Conservation (phyloP, 1,140 invertebrate genomes). For the Drosophila setifemur region DNA sequence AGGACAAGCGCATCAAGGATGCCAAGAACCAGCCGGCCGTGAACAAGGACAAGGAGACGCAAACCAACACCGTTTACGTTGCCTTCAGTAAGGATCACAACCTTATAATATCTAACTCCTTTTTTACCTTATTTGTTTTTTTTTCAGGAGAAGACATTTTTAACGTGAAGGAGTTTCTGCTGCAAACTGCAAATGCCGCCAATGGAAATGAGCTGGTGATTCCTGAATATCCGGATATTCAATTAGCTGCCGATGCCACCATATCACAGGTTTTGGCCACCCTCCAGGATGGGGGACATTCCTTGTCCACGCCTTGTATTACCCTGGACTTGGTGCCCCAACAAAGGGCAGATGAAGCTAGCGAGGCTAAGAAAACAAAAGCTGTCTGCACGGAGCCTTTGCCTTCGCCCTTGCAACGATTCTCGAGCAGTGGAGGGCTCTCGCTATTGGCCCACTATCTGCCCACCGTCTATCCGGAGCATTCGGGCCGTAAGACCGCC, state of each 20-base stretch:
- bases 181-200: conserved; percentile 50
- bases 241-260: conserved; percentile 85
- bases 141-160: conserved; percentile 49
- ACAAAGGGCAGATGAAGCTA: conserved; percentile 29
- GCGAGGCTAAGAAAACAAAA: conserved; percentile 49
- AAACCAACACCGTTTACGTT: conserved; percentile 47
- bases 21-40: conserved; percentile 85
- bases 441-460: conserved; percentile 93
- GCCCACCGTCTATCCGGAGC: conserved; percentile 92
- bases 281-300: conserved; percentile 84
- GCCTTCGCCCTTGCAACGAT: conserved; percentile 88
- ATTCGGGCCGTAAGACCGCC: conserved; percentile 75
- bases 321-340: conserved; percentile 77
- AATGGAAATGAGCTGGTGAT: conserved; percentile 72
- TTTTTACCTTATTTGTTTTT: neutral
- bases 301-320: conserved; percentile 85
- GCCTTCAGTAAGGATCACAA: conserved; percentile 44
- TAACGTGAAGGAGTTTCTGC: conserved; percentile 68
- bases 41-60: conserved; percentile 72
- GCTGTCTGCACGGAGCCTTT: conserved; percentile 70
- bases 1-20: conserved; percentile 92
- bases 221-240: conserved; percentile 82
- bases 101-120: neutral
- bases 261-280: conserved; percentile 86
- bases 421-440: conserved; percentile 93